phyloP scores from a whole-genome alignment of 2,888 invertebrate species.

The Pachliopta kotzebuea region DNA sequence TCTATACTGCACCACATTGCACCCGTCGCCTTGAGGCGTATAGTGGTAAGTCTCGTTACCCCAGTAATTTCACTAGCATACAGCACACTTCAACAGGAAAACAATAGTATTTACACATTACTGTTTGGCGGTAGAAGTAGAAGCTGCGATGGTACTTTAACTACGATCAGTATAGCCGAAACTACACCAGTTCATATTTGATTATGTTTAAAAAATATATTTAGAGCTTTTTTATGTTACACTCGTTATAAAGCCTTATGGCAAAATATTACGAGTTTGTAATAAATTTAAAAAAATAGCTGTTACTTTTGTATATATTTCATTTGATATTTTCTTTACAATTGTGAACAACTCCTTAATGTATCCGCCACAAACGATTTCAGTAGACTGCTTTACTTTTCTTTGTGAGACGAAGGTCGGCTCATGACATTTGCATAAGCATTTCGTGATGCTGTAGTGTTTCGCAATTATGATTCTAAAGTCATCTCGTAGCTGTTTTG shows the following conservation, averaged over 20 bases:
- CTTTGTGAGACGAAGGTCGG: slow-evolving; percentile 59
- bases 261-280: neutral
- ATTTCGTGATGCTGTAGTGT: slow-evolving; percentile 52
- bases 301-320: neutral
- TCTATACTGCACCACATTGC: too few species aligned
- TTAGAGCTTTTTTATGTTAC: neutral
- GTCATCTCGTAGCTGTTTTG: slow-evolving; percentile 43
- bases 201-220: too few species aligned
- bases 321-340: neutral
- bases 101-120: too few species aligned
- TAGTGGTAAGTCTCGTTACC: too few species aligned
- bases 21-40: too few species aligned
- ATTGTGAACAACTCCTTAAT: slow-evolving; percentile 8
- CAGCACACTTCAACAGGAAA: too few species aligned
- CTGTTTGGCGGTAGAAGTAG: too few species aligned
- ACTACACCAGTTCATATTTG: too few species aligned
- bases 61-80: too few species aligned
- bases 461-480: slow-evolving; percentile 55
- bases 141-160: too few species aligned
- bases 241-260: neutral
- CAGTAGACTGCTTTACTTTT: slow-evolving; percentile 32
- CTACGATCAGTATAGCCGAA: too few species aligned
- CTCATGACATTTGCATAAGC: slow-evolving; percentile 61
- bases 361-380: slow-evolving; percentile 23
- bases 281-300: neutral